phyloP scores from a whole-genome alignment of 2,888 invertebrate species.

The Dendrolimus houi region DNA sequence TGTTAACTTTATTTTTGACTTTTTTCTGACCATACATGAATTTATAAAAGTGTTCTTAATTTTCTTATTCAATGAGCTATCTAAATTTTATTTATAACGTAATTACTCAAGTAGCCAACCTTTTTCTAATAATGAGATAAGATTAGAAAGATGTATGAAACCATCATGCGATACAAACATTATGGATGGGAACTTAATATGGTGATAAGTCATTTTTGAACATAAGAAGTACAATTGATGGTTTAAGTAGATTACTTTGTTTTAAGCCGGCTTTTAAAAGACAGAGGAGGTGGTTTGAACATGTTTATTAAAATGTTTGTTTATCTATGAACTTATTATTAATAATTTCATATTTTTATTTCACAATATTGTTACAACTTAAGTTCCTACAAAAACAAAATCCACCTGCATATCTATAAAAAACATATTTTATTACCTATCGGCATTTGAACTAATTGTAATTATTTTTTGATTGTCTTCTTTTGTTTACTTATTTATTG shows the following conservation, averaged over 20 bases:
- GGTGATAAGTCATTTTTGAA: not conserved
- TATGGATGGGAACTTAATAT: not conserved
- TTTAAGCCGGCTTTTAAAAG: not conserved
- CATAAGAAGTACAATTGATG: not conserved
- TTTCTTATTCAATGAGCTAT: constrained; percentile 25
- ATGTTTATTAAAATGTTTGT: not conserved
- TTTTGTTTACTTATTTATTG: no score
- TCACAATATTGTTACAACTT: no score
- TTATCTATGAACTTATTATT: not conserved
- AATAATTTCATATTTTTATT: no score
- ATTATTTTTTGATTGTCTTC: no score
- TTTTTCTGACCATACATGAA: constrained; percentile 21
- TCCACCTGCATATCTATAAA: no score
- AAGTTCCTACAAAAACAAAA: no score
- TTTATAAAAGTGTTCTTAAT: constrained; percentile 24
- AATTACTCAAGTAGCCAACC: constrained; percentile 9
- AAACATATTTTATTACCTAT: no score
- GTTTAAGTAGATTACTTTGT: not conserved
- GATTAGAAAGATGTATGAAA: not conserved
- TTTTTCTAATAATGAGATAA: not conserved
- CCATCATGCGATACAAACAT: not conserved
- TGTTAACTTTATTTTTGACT: not conserved
- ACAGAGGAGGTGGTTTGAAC: not conserved
- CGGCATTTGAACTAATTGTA: no score
- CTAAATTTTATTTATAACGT: constrained; percentile 18